phyloP scores from a whole-genome alignment of 2,797 vertebrate genomes.

The Schizopygopsis malacanthus region DNA sequence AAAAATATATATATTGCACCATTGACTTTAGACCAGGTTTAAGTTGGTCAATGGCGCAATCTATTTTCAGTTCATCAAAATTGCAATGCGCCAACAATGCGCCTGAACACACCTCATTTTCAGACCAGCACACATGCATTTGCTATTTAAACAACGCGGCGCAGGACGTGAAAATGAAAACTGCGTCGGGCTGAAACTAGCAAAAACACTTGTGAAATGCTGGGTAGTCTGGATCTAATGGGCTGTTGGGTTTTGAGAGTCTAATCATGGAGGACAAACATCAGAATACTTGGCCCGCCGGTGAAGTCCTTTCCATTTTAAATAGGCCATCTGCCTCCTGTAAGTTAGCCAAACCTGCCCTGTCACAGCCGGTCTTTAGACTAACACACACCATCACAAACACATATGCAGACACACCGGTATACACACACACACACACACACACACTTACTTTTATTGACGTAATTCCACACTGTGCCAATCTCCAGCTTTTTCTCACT shows the following conservation, averaged over 20 bases:
- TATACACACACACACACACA: constrained; percentile 32
- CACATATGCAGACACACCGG: constrained; percentile 10
- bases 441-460: constrained; percentile 34
- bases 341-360: constrained; percentile 66
- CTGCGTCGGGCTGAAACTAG: too few relatives aligned
- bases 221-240: constrained; percentile 25
- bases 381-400: constrained; percentile 41
- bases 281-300: constrained; percentile 38
- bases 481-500: constrained; percentile 50
- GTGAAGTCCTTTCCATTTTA: constrained; percentile 64
- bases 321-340: constrained; percentile 76
- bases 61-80: too few relatives aligned
- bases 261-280: constrained; percentile 39
- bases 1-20: too few relatives aligned
- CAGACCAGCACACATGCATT: too few relatives aligned
- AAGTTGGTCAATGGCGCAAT: too few relatives aligned
- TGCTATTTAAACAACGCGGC: too few relatives aligned
- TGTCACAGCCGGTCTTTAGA: constrained; percentile 61
- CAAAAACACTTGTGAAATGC: background rate
- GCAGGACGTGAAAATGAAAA: too few relatives aligned
- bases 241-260: constrained; percentile 11
- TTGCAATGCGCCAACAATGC: too few relatives aligned
- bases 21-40: too few relatives aligned
- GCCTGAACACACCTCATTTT: too few relatives aligned
- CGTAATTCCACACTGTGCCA: constrained; percentile 27